These are phyloP conservation scores for Loxodonta africana DNA, from an alignment of 2,113 vertebrate species.

Conservation along the genomic window DNA sequence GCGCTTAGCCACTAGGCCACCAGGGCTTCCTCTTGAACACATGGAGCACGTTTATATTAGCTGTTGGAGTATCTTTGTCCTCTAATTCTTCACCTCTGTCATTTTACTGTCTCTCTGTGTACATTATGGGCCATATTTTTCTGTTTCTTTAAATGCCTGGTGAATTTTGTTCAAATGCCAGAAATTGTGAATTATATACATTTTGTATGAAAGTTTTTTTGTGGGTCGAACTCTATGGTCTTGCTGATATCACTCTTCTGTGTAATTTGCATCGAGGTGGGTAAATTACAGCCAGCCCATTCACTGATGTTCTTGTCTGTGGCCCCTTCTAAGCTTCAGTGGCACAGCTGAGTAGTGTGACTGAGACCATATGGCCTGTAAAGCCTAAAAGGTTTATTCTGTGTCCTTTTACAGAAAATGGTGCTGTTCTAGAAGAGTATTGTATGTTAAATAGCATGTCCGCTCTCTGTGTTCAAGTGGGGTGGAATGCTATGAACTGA, in stretches of 20 bases:
- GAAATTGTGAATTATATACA: background rate
- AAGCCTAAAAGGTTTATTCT: accelerated
- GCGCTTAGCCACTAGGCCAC: no score
- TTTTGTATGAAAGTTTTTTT: background rate
- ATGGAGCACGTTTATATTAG: accelerated
- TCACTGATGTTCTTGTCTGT: accelerated
- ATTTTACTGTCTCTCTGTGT: background rate
- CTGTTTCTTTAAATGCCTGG: background rate
- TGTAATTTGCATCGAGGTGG: accelerated
- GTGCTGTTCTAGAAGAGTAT: accelerated
- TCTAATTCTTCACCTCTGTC: background rate
- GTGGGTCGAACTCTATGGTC: background rate
- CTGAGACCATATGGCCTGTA: accelerated
- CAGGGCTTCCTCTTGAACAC: no score
- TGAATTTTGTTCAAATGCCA: background rate
- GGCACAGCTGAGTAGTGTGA: accelerated
- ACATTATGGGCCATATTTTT: no score
- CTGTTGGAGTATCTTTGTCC: background rate
- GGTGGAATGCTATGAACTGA: accelerated
- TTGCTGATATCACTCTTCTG: background rate
- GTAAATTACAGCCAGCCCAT: accelerated
- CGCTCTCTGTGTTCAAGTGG: background rate
- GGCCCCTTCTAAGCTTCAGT: accelerated
- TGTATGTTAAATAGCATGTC: accelerated
- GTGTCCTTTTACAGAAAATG: background rate